phyloP scores from a whole-genome alignment of 2,888 invertebrate species.

The Lochmaea crataegi region DNA sequence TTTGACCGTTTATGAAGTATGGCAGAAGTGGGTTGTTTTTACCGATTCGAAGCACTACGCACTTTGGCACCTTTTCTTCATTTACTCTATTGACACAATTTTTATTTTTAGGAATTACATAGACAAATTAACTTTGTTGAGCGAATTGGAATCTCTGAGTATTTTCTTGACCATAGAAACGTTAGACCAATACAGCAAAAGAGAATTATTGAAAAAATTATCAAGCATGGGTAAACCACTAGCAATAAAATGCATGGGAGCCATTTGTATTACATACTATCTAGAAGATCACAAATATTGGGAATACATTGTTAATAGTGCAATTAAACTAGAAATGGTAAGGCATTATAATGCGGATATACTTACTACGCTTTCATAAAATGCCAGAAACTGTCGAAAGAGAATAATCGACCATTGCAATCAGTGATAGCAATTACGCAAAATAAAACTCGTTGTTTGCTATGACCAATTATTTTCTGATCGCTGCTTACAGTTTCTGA shows the following conservation, averaged over 20 bases:
- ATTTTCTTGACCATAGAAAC: conserved; percentile 50
- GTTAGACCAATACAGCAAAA: conserved; percentile 53
- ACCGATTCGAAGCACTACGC: too few species aligned
- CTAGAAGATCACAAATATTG: conserved; percentile 54
- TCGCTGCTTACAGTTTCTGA: too few species aligned
- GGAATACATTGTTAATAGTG: conserved; percentile 52
- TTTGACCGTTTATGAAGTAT: too few species aligned
- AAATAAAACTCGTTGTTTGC: too few species aligned
- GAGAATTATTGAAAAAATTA: conserved; percentile 54
- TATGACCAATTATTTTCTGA: too few species aligned
- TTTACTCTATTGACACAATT: too few species aligned
- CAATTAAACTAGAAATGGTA: conserved; percentile 55
- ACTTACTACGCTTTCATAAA: too few species aligned
- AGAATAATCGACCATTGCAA: too few species aligned
- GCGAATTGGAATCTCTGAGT: conserved; percentile 56
- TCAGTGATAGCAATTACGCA: too few species aligned
- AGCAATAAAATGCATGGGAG: conserved; percentile 55
- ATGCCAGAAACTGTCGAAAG: too few species aligned
- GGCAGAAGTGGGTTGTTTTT: too few species aligned
- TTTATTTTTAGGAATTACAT: conserved; percentile 54
- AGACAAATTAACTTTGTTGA: conserved; percentile 54
- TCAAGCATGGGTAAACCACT: conserved; percentile 48
- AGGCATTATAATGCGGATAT: conserved; percentile 28
- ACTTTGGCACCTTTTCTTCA: too few species aligned
- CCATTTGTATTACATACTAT: conserved; percentile 55